These are phyloP conservation scores for Beaufortia kweichowensis DNA, from an alignment of 2,113 vertebrate species.

Conservation along the genomic window DNA sequence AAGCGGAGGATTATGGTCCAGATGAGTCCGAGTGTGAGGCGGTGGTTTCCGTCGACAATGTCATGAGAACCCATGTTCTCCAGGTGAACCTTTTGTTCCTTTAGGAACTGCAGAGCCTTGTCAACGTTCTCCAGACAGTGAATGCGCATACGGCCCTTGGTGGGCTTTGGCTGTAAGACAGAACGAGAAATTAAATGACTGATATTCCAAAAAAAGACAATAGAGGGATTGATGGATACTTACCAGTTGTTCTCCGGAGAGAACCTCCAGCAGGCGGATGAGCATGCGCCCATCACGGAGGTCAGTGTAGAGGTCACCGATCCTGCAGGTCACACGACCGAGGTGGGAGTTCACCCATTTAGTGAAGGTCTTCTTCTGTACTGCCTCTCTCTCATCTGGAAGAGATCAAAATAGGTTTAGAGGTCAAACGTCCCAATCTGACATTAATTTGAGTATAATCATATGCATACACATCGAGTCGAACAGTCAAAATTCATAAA, in stretches of 20 bases:
- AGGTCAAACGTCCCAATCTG: background rate
- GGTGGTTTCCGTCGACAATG: slow-evolving; percentile 92
- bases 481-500: background rate
- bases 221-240: slow-evolving; percentile 60
- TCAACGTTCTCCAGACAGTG: slow-evolving; percentile 95
- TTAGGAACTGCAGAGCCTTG: slow-evolving; percentile 91
- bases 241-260: slow-evolving; percentile 91
- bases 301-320: slow-evolving; percentile 90
- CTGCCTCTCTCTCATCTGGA: slow-evolving; percentile 90
- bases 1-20: slow-evolving; percentile 96
- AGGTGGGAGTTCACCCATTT: slow-evolving; percentile 97
- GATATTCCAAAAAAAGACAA: background rate
- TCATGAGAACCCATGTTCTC: slow-evolving; percentile 96
- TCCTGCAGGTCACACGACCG: slow-evolving; percentile 85
- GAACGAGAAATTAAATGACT: background rate
- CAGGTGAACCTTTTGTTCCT: slow-evolving; percentile 91
- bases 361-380: slow-evolving; percentile 95
- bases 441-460: background rate
- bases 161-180: slow-evolving; percentile 83
- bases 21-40: slow-evolving; percentile 89
- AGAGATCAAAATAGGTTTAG: background rate
- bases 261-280: slow-evolving; percentile 87
- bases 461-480: background rate
- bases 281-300: slow-evolving; percentile 91
- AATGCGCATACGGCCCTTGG: slow-evolving; percentile 92